Base-by-base conservation (phyloP, 1,140 invertebrate genomes). In the Drosophila nigrodunni region DNA sequence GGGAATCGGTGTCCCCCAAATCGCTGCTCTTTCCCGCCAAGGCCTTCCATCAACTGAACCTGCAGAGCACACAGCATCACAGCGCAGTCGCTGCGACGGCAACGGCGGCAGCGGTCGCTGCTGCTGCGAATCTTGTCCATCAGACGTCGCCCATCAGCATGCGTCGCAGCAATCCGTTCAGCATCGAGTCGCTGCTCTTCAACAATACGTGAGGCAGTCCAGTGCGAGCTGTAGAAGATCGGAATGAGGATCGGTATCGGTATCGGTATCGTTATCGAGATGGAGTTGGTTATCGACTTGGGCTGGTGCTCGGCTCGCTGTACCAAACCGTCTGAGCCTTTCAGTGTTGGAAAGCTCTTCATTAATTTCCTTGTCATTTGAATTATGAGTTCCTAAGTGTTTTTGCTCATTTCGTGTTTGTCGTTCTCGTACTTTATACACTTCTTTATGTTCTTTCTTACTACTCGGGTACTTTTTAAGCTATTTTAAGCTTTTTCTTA, bases 161-260 rank as follows among this genome's bases (percentile, higher is more conserved):
- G 83, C 93, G 94, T 74, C 93, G 94, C 50, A 92, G 96, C 92
- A 92, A 97, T 93, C 96, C 96, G 18, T 97, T 97, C 93, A 97
- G 96, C 93, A 97, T 97, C 94, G 96, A 97, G 90, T 97, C 96
- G 50, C 92, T 97, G 71, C 94, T 97, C 82, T 94, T 94, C 10
- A 94, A 94, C 82, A 96, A 96, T 83, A 96, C 95, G 93, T 95
- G 94, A 95, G 91, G 77, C 66, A 89, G 47, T 72, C 18, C 37
- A 43, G 49, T 18, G 18, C 13, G 3, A 21, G 43, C 18, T 41
- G 25, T 1, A 21, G 4, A 6, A 30, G 41, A 11, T 44, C 52
- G 15, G 13, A 8, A 13, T 13, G 7, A 8, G 10, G 46, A 13
- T 39, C 21, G 2, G 21, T 11, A 30, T 1, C n/a, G 4, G n/a